phyloP scores from a whole-genome alignment of 2,888 invertebrate species.

The Eristalis arbustorum region DNA sequence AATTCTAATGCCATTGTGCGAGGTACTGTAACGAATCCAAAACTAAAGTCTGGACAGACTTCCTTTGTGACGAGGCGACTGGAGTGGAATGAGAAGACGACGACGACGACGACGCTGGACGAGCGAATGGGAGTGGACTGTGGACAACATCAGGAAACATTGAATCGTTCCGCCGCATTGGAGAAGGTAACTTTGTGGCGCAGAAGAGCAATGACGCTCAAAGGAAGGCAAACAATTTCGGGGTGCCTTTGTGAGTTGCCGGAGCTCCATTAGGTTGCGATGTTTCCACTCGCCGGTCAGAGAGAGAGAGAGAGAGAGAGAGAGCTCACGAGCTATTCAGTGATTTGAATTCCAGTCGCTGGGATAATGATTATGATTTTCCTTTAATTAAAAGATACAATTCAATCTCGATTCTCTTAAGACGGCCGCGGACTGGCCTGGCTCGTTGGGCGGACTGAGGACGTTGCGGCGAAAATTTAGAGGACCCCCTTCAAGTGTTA shows the following conservation, averaged over 20 bases:
- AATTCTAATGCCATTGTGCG: conserved; percentile 51
- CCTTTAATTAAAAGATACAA: conserved; percentile 22
- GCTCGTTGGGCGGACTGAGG: neutral
- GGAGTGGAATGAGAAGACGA: neutral
- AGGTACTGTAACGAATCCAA: conserved; percentile 54
- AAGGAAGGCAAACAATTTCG: conserved; percentile 28
- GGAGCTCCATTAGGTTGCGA: conserved; percentile 39
- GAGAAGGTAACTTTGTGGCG: conserved; percentile 59
- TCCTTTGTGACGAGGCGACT: neutral
- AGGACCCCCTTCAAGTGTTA: neutral
- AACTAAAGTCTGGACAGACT: neutral
- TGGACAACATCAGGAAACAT: conserved; percentile 34
- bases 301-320: neutral
- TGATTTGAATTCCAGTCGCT: conserved; percentile 10
- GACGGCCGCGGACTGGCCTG: neutral
- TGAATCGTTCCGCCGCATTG: conserved; percentile 58
- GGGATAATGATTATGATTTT: conserved; percentile 21
- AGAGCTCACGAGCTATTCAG: neutral
- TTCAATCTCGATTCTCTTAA: neutral
- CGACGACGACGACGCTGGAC: neutral
- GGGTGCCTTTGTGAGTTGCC: neutral
- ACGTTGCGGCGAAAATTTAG: neutral
- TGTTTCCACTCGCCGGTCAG: too few species aligned
- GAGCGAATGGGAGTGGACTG: conserved; percentile 25
- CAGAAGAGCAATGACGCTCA: conserved; percentile 2